These are phyloP conservation scores for Drosophila kikkawai DNA, from an alignment of 1,140 invertebrate genomes.

Conservation along the genomic window DNA sequence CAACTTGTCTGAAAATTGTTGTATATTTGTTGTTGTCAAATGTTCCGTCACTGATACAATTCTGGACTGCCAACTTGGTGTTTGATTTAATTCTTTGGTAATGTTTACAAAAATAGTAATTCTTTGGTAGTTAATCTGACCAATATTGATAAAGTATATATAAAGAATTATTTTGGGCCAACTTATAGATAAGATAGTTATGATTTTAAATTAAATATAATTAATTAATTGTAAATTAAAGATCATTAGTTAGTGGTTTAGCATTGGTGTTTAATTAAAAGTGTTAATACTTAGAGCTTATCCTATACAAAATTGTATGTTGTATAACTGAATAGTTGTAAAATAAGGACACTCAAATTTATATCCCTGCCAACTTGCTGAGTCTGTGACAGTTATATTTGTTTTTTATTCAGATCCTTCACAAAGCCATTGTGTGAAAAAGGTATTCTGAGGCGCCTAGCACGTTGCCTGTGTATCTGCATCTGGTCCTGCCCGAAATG, in stretches of 20 bases:
- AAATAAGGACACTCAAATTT: too few species aligned
- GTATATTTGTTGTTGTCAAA: background rate
- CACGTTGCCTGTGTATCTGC: background rate
- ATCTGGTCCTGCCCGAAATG: constrained; percentile 22
- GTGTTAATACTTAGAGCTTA: too few species aligned
- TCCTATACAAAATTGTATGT: too few species aligned
- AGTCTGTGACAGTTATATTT: background rate
- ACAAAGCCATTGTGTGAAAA: background rate
- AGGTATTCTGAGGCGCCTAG: constrained; percentile 9
- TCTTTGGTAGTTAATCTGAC: background rate
- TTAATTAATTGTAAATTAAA: too few species aligned
- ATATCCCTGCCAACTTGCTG: constrained; percentile 13
- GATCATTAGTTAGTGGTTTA: too few species aligned
- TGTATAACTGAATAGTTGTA: too few species aligned
- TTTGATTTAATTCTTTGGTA: background rate
- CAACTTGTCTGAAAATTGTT: constrained; percentile 39
- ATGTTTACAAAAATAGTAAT: background rate
- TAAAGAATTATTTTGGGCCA: too few species aligned
- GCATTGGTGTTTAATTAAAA: too few species aligned
- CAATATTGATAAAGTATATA: too few species aligned
- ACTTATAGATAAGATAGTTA: too few species aligned
- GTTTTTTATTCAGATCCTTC: background rate
- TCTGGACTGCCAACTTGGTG: background rate
- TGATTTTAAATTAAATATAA: too few species aligned
- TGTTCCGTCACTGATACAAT: background rate